Evolutionary conservation across 35 echinoderm and acorn worm genomes (phyloP), one percentile per base, ranked within the genome.

Genomic region (Apostichopus californicus): DNA sequence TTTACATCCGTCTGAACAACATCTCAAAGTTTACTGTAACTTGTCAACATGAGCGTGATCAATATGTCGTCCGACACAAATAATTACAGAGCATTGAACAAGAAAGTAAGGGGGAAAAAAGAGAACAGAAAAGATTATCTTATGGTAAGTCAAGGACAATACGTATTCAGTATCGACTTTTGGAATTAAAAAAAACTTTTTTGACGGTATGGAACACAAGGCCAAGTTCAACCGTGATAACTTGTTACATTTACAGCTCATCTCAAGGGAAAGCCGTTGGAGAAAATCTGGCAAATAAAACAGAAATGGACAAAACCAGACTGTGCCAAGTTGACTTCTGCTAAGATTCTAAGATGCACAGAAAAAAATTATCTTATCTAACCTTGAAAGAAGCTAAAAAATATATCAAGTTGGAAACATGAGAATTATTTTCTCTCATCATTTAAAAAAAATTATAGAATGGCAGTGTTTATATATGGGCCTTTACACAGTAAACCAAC

Each of bases 231-330:
- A 83, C n/a, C 24, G 12, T 12, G n/a, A 83, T 83, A n/a, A 55
- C 80, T 83, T 56, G 80, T 56, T 83, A 83, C 80, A 83, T 34
- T 83, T 56, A 83, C 80, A 83, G 80, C 80, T 83, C 26, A 83
- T 83, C 80, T 83, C 80, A 15, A 83, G 80, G 80, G 80, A 83
- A 25, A 55, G 80, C 80, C 10, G 55, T 17, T 83, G 9, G 5
- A 68, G 0, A 68, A 68, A 68, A 11, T 18, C 64, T 68, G 0
- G 18, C 64, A 9, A 68, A 68, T 68, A 68, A 68, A 68, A 68
- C 11, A 5, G 64, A 68, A 46, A 46, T 11, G 64, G 64, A 18
- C 18, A 68, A 68, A 68, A 68, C 64, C 64, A 46, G 64, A 68
- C 64, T 14, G 11, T 11, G 64, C 9, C 11, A 68, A 14, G 64